phyloP scores from a whole-genome alignment of 2,888 invertebrate genomes.

The Lasius platythorax region DNA sequence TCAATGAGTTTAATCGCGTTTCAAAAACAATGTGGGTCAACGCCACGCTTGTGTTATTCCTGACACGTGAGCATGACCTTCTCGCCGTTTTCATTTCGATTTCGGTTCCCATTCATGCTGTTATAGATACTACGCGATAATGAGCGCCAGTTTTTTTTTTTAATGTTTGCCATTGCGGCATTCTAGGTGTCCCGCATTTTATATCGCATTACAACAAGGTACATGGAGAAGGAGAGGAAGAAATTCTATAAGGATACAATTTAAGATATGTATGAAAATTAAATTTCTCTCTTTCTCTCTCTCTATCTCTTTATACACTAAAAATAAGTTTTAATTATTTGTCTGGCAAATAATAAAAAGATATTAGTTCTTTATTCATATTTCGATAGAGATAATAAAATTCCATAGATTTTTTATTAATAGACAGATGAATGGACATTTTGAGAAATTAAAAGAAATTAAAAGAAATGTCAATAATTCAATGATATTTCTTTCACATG shows the following conservation, averaged over 20 bases:
- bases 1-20: slow-evolving; percentile 80
- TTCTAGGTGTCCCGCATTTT: not conserved
- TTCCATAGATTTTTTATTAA: not conserved
- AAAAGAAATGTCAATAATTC: slow-evolving; percentile 48
- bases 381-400: not conserved
- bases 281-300: not conserved
- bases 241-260: not conserved
- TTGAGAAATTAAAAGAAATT: slow-evolving; percentile 9
- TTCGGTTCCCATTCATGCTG: slow-evolving; percentile 75
- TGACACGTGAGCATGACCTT: slow-evolving; percentile 78
- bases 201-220: not conserved
- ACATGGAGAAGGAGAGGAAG: not conserved
- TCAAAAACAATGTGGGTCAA: slow-evolving; percentile 81
- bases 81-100: slow-evolving; percentile 76
- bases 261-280: slow-evolving; percentile 2
- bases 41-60: slow-evolving; percentile 75
- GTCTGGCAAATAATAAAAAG: not conserved
- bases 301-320: not conserved
- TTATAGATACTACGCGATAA: slow-evolving; percentile 69
- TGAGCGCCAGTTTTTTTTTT: slow-evolving; percentile 70
- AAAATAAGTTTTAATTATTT: not conserved
- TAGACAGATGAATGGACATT: not conserved
- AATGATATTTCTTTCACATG: slow-evolving; percentile 59
- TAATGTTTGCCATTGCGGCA: slow-evolving; percentile 19
- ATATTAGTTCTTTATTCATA: not conserved